These are phyloP conservation scores for Sphaerophoria rueppellii DNA, from an alignment of 2,888 invertebrate genomes.

Conservation along the genomic window DNA sequence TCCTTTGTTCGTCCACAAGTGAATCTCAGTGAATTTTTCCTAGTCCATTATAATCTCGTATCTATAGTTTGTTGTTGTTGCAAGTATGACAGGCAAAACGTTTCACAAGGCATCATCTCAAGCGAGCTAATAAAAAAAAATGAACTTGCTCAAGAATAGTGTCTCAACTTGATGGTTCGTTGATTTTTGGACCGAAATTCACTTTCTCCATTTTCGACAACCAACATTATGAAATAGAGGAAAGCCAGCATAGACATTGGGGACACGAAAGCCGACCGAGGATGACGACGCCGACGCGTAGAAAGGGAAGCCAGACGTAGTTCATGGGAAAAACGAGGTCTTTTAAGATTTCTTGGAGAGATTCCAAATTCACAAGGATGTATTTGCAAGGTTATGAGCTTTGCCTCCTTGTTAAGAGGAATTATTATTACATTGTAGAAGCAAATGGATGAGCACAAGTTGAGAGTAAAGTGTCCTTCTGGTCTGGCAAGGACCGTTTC, in stretches of 20 bases:
- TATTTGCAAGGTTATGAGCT: constrained; percentile 66
- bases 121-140: constrained; percentile 64
- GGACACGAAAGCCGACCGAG: neutral
- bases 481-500: neutral
- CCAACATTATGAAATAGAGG: neutral
- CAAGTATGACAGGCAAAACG: constrained; percentile 37
- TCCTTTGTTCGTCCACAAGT: no score
- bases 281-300: neutral
- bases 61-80: constrained; percentile 56
- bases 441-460: constrained; percentile 49
- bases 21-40: neutral
- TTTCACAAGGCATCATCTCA: constrained; percentile 32
- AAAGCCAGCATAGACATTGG: neutral
- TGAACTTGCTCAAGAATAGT: constrained; percentile 55
- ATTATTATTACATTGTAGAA: constrained; percentile 67
- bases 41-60: constrained; percentile 42
- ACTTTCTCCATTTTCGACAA: constrained; percentile 66
- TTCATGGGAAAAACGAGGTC: neutral
- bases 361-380: constrained; percentile 58
- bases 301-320: no score
- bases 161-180: constrained; percentile 68
- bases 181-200: constrained; percentile 67
- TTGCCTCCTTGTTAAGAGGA: constrained; percentile 44
- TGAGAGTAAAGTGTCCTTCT: constrained; percentile 2
- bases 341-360: constrained; percentile 52